phyloP scores from a whole-genome alignment of 2,797 vertebrate genomes.

The Neopelma chrysocephalum region DNA sequence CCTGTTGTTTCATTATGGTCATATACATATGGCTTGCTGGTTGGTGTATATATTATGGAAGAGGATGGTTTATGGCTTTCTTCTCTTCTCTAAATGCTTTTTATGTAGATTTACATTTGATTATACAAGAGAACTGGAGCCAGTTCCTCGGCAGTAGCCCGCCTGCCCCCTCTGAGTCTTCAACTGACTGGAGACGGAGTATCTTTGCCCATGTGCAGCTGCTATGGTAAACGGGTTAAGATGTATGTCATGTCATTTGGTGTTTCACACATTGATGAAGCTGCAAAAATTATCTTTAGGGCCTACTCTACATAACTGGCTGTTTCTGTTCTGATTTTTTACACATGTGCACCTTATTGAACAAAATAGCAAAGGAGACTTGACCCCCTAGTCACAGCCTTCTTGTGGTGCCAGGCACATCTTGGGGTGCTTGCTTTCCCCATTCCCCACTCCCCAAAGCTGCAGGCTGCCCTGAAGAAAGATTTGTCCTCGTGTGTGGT shows the following conservation, averaged over 20 bases:
- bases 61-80: not conserved
- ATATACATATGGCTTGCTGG: not conserved
- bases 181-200: not conserved
- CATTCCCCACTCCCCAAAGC: rapidly evolving
- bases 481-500: rapidly evolving
- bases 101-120: not conserved
- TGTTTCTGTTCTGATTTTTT: not conserved
- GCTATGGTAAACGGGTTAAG: not conserved
- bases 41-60: not conserved
- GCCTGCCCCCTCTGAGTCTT: not conserved
- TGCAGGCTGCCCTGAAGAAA: too few relatives aligned
- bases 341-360: rapidly evolving
- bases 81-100: not conserved
- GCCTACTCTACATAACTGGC: not conserved
- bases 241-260: not conserved
- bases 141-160: not conserved
- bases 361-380: not conserved
- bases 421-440: rapidly evolving
- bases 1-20: not conserved
- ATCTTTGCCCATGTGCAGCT: rapidly evolving
- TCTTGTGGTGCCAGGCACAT: rapidly evolving
- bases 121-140: not conserved
- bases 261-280: rapidly evolving
- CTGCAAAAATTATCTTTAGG: not conserved
- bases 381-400: rapidly evolving